Conservation (phyloP, 1,140 invertebrate genomes). For the Radopholus similis region DNA sequence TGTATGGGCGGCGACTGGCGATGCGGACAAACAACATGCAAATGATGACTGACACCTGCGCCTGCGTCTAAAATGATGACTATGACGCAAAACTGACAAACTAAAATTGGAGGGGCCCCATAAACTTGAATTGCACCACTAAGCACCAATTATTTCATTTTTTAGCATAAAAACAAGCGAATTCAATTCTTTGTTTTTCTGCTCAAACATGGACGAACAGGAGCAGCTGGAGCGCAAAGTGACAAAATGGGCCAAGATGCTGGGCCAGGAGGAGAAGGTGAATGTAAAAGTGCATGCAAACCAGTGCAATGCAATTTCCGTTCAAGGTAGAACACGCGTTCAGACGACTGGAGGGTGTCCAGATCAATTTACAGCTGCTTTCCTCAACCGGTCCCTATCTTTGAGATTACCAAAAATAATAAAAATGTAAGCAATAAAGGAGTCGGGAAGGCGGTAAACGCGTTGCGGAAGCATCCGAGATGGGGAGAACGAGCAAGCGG, state of each 20-base stretch:
- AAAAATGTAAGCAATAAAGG: neutral
- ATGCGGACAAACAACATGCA: no score
- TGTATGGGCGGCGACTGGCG: no score
- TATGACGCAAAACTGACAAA: no score
- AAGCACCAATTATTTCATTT: no score
- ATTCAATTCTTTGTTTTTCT: no score
- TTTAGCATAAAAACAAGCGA: no score
- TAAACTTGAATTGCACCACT: no score
- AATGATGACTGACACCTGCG: no score
- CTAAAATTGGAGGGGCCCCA: no score
- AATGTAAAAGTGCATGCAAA: neutral
- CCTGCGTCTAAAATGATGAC: no score
- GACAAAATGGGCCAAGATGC: conserved; percentile 13
- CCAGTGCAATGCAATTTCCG: neutral
- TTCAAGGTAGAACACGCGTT: conserved; percentile 10
- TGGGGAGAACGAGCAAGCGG: conserved; percentile 6
- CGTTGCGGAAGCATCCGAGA: conserved; percentile 2
- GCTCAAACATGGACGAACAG: neutral
- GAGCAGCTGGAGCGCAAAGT: conserved; percentile 15
- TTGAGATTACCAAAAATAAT: neutral
- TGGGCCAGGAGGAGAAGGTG: conserved; percentile 9
- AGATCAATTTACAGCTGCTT: conserved; percentile 1
- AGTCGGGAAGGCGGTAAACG: conserved; percentile 7
- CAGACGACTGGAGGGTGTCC: neutral
- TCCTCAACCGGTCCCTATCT: neutral